Conservation (phyloP, 2,113 vertebrate genomes). For the Bungarus multicinctus region DNA sequence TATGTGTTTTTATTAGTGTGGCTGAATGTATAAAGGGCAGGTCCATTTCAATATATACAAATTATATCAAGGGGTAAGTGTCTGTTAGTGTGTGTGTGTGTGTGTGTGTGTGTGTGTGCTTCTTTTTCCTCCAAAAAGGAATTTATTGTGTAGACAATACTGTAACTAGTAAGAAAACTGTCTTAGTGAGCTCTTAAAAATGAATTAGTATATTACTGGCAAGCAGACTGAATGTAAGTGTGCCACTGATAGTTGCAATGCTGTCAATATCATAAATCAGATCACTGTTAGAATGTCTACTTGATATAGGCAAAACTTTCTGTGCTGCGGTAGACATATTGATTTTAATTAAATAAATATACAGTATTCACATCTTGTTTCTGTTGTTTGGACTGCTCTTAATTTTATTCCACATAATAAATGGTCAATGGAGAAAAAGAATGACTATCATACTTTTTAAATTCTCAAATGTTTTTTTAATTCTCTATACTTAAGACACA, state of each 20-base stretch:
- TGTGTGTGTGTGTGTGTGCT: background rate
- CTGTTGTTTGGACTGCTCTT: background rate
- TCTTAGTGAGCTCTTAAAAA: conserved; percentile 19
- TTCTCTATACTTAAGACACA: background rate
- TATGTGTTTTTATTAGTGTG: conserved; percentile 34
- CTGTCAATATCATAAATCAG: conserved; percentile 7
- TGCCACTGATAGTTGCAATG: conserved; percentile 4
- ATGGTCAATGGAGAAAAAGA: background rate
- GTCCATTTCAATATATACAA: conserved; percentile 19
- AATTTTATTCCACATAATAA: conserved; percentile 23
- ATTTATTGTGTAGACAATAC: background rate
- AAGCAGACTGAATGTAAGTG: background rate
- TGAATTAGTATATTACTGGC: background rate
- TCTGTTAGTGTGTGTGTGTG: background rate
- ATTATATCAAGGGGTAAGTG: background rate
- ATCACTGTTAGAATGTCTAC: conserved; percentile 9
- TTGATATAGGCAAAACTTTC: conserved; percentile 19
- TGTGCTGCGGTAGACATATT: conserved; percentile 21
- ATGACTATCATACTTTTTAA: background rate
- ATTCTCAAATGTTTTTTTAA: background rate
- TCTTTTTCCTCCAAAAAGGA: background rate
- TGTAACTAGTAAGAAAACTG: background rate
- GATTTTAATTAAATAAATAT: conserved; percentile 16
- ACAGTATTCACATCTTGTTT: conserved; percentile 28
- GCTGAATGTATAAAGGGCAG: background rate